Conservation (phyloP, 2,797 vertebrate genomes). For the Gymnocypris eckloni region DNA sequence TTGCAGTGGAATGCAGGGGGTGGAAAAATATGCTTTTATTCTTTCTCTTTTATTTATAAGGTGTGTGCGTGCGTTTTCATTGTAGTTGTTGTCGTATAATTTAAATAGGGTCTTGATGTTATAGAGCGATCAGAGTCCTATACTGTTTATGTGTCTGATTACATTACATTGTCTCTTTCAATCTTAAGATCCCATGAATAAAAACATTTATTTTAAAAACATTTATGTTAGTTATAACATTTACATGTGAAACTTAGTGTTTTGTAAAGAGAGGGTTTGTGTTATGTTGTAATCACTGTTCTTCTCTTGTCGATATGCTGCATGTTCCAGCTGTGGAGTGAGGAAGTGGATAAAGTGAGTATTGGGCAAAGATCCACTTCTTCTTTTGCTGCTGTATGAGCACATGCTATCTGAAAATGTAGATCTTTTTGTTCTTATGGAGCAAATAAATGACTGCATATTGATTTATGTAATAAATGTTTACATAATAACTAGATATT, state of each 20-base stretch:
- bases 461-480: background rate
- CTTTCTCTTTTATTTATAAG: background rate
- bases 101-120: background rate
- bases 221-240: background rate
- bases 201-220: too few relatives aligned
- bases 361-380: conserved; percentile 23
- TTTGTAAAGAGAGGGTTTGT: background rate
- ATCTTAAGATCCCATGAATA: background rate
- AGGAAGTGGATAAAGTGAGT: conserved; percentile 98
- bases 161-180: background rate
- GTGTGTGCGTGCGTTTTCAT: background rate
- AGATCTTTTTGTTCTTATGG: background rate
- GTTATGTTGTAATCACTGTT: conserved; percentile 58
- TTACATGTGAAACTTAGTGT: background rate
- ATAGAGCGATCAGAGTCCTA: background rate
- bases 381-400: background rate
- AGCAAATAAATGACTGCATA: background rate
- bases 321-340: conserved; percentile 90
- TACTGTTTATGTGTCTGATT: background rate
- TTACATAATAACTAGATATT: background rate
- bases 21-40: background rate
- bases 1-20: background rate
- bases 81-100: background rate
- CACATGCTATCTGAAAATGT: background rate
- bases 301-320: conserved; percentile 78